phyloP scores from a whole-genome alignment of 2,888 invertebrate genomes.

The Zygogramma bicolorata region DNA sequence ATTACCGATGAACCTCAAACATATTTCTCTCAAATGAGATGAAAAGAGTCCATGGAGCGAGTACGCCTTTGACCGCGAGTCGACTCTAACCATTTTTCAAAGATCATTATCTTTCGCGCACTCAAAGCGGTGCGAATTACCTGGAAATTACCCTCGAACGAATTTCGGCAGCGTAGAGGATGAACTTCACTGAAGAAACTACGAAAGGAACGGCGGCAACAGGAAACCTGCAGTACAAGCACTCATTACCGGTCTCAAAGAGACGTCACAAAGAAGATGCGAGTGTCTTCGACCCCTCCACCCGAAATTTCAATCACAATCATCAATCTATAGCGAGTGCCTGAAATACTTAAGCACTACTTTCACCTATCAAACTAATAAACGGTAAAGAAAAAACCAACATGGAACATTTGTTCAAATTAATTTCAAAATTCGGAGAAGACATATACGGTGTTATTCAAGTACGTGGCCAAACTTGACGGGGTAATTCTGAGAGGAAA shows the following conservation, averaged over 20 bases:
- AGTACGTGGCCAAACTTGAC: too few relatives aligned
- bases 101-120: conserved; percentile 32
- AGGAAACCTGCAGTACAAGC: conserved; percentile 62
- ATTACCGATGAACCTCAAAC: neutral
- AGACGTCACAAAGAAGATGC: conserved; percentile 15
- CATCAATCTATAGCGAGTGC: neutral
- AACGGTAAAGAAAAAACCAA: too few relatives aligned
- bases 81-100: conserved; percentile 31
- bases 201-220: conserved; percentile 43
- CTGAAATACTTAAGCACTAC: too few relatives aligned
- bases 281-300: conserved; percentile 4
- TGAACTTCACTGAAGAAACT: neutral
- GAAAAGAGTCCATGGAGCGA: neutral
- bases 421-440: too few relatives aligned
- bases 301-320: neutral
- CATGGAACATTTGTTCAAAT: too few relatives aligned
- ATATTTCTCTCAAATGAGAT: neutral
- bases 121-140: conserved; percentile 58
- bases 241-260: conserved; percentile 56
- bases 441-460: too few relatives aligned
- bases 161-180: conserved; percentile 34
- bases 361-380: too few relatives aligned
- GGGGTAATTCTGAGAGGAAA: too few relatives aligned
- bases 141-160: conserved; percentile 64
- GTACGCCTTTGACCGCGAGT: conserved; percentile 31